A percentile compares a stretch with the other conserved stretches of the same genome.
phyloP scores from a whole-genome alignment of 2,797 vertebrate species.

The Helarctos malayanus region DNA sequence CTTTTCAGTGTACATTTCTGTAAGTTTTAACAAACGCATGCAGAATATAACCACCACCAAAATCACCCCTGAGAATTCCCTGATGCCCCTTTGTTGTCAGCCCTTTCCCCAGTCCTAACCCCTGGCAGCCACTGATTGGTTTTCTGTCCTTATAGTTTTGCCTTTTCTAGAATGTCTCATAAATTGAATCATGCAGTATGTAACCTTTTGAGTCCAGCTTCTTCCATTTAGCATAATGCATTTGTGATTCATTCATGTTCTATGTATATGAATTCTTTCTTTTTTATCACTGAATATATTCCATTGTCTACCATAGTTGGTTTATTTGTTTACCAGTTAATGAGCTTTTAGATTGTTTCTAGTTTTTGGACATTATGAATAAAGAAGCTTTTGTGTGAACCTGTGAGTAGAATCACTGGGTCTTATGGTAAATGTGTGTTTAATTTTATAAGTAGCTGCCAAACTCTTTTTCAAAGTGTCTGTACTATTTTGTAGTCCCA shows the following conservation, averaged over 20 bases:
- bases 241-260: slow-evolving; percentile 8
- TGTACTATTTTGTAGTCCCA: slow-evolving; percentile 10
- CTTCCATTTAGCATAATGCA: not conserved
- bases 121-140: not conserved
- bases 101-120: not conserved
- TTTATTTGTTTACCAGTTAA: slow-evolving; percentile 24
- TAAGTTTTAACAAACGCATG: not conserved
- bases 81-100: not conserved
- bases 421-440: not conserved
- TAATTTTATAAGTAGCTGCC: slow-evolving; percentile 16
- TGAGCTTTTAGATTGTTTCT: slow-evolving; percentile 14
- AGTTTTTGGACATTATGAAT: not conserved
- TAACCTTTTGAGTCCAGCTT: not conserved
- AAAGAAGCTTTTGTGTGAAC: slow-evolving; percentile 44
- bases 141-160: slow-evolving; percentile 1
- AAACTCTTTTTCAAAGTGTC: not conserved
- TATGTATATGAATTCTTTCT: not conserved
- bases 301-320: not conserved
- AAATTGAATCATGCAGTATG: not conserved
- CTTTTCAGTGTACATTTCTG: not conserved
- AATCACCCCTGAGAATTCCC: not conserved
- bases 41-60: not conserved
- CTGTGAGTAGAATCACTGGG: not conserved
- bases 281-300: slow-evolving; percentile 10
- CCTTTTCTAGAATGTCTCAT: not conserved